These are phyloP conservation scores for Subanguina moxae DNA, from an alignment of 1,140 invertebrate genomes.

Conservation along the genomic window DNA sequence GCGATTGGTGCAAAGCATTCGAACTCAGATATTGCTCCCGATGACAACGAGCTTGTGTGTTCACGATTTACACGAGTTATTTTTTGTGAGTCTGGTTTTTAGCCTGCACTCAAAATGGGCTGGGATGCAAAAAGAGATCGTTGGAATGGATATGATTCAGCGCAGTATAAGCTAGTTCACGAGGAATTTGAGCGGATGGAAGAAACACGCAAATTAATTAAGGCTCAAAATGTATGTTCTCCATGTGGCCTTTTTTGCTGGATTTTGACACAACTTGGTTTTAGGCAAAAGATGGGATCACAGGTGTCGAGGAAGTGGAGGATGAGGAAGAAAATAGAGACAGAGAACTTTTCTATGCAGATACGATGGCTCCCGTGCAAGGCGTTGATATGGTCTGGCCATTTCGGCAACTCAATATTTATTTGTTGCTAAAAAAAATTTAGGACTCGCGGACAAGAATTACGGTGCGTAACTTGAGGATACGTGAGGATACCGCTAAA, in stretches of 20 bases:
- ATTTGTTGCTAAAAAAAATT: neutral
- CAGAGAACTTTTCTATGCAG: constrained; percentile 65
- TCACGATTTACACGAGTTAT: neutral
- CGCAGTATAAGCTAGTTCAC: constrained; percentile 74
- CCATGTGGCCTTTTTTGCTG: neutral
- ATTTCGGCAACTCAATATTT: constrained; percentile 63
- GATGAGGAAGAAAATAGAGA: constrained; percentile 40
- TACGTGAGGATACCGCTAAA: constrained; percentile 94
- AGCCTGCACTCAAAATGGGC: constrained; percentile 68
- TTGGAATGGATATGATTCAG: constrained; percentile 93
- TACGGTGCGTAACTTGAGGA: constrained; percentile 87
- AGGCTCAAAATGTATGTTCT: constrained; percentile 40
- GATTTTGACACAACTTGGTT: too few relatives aligned
- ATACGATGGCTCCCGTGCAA: constrained; percentile 81
- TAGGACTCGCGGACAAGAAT: constrained; percentile 67
- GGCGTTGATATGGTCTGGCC: constrained; percentile 83
- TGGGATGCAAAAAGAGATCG: constrained; percentile 78
- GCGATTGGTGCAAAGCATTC: constrained; percentile 84
- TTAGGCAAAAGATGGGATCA: neutral
- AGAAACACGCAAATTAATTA: constrained; percentile 63
- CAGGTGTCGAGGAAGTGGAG: constrained; percentile 49
- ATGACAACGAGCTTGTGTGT: constrained; percentile 66
- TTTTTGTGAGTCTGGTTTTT: neutral
- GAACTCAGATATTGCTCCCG: constrained; percentile 75
- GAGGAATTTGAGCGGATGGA: constrained; percentile 89